phyloP scores from a whole-genome alignment of 1,140 invertebrate genomes.

The Helicoverpa armigera region DNA sequence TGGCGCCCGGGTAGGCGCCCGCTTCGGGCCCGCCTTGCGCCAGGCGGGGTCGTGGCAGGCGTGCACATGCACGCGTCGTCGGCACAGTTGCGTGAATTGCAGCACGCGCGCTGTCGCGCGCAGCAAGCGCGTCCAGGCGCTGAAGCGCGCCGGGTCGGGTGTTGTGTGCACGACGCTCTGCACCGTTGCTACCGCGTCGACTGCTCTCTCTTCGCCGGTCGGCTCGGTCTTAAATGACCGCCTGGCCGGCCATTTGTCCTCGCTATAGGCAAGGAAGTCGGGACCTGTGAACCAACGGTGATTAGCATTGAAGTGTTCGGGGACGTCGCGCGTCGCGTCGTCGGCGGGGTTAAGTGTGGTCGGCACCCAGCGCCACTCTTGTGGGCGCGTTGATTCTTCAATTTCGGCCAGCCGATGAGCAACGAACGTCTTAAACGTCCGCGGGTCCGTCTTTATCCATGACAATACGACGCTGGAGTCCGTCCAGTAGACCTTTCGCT shows the following conservation, averaged over 20 bases:
- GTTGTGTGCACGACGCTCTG: neutral
- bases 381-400: slow-evolving; percentile 55
- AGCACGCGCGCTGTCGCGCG: neutral
- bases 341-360: slow-evolving; percentile 65
- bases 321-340: slow-evolving; percentile 48
- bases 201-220: neutral
- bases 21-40: neutral
- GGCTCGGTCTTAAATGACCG: neutral
- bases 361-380: slow-evolving; percentile 54
- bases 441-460: slow-evolving; percentile 55
- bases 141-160: neutral
- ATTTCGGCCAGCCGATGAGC: slow-evolving; percentile 70
- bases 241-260: neutral
- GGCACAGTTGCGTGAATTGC: neutral
- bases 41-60: neutral
- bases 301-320: neutral
- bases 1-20: neutral
- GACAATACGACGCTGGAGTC: slow-evolving; percentile 53
- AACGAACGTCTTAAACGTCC: slow-evolving; percentile 65
- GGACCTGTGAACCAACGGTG: slow-evolving; percentile 1
- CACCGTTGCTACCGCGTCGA: neutral
- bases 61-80: neutral
- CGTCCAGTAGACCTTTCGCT: slow-evolving; percentile 47
- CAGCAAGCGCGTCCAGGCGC: neutral
- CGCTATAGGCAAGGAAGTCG: neutral